Evolutionary conservation across 2,888 invertebrate species (phyloP), one percentile per base, ranked within the genome.

Genomic region (Hydroisotoma schaefferi): DNA sequence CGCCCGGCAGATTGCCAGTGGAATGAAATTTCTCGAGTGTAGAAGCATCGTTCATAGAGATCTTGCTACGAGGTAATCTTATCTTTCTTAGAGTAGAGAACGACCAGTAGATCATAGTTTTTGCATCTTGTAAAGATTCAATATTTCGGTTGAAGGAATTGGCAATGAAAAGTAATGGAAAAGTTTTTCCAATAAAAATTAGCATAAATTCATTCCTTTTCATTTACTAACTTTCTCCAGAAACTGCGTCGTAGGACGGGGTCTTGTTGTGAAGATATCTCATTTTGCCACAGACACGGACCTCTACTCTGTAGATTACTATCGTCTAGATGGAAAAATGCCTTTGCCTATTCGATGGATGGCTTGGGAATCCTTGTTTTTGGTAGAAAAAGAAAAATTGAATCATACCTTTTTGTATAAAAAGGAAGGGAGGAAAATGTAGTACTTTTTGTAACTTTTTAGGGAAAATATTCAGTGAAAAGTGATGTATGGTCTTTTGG

Each of bases 401-500:
- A 33, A 10, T 33, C 15, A 33, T 10, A 33, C 8, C 33, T 33
- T 33, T 33, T 33, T 33, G 8, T 33, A 33, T 10, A 33, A 33
- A n/a, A n/a, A n/a, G n/a, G n/a, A n/a, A n/a, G 12, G 12, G 43
- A 43, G 6, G 6, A 15, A 20, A 25, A 44, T 51, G n/a, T 59
- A 18, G 33, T 28, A n/a, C n/a, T n/a, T n/a, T n/a, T n/a, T 56
- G 28, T 2, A n/a, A 20, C 51, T 56, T 58, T 56, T 15, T 78
- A 93, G 92, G 90, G 88, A 23, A 86, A 87, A 74, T 92, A 92
- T 77, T 89, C 92, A 55, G 89, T 90, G 61, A 89, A 90, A 77
- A 88, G 87, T 74, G 93, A 94, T 77, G 90, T 91, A 1, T 94
- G 93, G 93, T 84, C 91, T n/a, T 93, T 90, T 77, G 93, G 87